Percentiles rank a stretch among this genome's conserved stretches.
Conservation (phyloP, 2,797 vertebrate species). For the Peromyscus eremicus region DNA sequence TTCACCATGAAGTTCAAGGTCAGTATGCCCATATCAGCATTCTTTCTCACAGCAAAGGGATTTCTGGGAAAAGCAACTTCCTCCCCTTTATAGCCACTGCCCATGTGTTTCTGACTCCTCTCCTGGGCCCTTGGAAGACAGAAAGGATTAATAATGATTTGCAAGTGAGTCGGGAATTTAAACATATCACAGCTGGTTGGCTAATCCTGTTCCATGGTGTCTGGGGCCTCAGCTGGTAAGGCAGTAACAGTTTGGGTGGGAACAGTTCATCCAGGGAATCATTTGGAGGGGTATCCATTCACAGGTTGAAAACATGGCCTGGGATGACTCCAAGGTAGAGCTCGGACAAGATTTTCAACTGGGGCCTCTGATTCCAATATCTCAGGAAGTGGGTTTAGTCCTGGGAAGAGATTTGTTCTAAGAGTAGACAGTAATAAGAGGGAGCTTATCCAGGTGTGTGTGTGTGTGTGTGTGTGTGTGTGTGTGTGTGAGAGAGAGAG, state of each 20-base stretch:
- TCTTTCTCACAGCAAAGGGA: slow-evolving; percentile 51
- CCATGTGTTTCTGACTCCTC: slow-evolving; percentile 66
- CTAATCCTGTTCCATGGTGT: neutral
- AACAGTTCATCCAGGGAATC: neutral
- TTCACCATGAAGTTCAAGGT: slow-evolving; percentile 58
- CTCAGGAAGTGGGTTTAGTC: too few relatives aligned
- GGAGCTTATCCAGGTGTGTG: neutral
- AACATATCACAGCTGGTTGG: neutral
- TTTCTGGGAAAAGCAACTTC: slow-evolving; percentile 35
- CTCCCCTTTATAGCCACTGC: neutral
- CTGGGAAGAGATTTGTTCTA: neutral
- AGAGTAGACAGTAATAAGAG: neutral
- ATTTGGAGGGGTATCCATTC: neutral
- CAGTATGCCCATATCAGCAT: neutral
- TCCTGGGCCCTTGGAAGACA: neutral
- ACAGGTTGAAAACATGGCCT: neutral
- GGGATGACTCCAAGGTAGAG: neutral
- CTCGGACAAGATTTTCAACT: neutral
- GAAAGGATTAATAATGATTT: slow-evolving; percentile 42
- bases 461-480: neutral
- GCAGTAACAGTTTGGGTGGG: neutral
- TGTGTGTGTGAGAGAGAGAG: too few relatives aligned
- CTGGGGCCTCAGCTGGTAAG: neutral
- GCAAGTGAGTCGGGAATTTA: slow-evolving; percentile 16
- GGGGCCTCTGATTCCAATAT: neutral